Evolutionary conservation across 2,888 invertebrate species (phyloP).

Genomic region (Cenopis cana): DNA sequence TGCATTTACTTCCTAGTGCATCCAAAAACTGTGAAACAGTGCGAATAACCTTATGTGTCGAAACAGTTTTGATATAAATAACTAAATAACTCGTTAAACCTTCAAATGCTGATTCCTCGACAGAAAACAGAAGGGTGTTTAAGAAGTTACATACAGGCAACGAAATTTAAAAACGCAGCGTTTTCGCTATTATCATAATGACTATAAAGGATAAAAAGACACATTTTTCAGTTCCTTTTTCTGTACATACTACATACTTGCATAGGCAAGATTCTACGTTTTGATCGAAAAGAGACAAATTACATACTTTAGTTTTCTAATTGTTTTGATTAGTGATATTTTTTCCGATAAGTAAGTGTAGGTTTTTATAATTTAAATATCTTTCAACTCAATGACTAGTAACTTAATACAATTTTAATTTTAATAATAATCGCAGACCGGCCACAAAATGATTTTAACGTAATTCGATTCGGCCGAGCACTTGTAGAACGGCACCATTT

Average conservation of each 20-base stretch:
- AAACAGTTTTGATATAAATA: background rate
- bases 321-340: background rate
- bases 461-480: conserved; percentile 80
- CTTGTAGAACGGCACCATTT: conserved; percentile 72
- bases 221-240: too few species aligned
- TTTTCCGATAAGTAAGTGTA: background rate
- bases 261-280: background rate
- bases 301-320: background rate
- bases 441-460: conserved; percentile 81
- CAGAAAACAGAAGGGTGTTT: background rate
- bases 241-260: too few species aligned
- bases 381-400: conserved; percentile 61
- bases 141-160: background rate
- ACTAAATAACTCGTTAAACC: background rate
- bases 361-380: background rate
- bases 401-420: conserved; percentile 67
- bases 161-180: too few species aligned
- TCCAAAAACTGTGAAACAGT: background rate
- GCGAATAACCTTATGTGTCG: background rate
- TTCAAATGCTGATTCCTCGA: background rate
- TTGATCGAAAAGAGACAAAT: background rate
- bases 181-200: too few species aligned
- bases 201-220: too few species aligned
- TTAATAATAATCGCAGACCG: conserved; percentile 80
- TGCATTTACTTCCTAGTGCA: too few species aligned